Evolutionary conservation across 1,140 invertebrate genomes (phyloP).

Genomic region (Drosophila ambigua): DNA sequence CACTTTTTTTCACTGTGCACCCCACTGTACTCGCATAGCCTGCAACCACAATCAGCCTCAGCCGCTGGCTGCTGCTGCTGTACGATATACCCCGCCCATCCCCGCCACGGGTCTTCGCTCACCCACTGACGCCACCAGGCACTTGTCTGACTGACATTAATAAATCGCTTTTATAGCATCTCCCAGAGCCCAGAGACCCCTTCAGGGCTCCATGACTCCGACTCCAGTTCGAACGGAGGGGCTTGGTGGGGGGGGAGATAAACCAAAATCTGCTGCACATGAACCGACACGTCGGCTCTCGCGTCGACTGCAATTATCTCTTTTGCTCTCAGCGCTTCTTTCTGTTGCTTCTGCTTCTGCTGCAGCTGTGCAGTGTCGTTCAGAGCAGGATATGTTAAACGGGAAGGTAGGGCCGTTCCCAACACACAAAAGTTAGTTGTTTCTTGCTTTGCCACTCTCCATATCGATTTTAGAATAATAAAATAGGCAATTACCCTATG

Average conservation of each 20-base stretch:
- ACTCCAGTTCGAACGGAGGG: constrained; percentile 20
- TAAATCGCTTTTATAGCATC: constrained; percentile 79
- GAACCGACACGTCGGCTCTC: constrained; percentile 29
- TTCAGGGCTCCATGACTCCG: neutral
- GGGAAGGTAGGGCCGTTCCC: too few species aligned
- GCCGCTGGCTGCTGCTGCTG: neutral
- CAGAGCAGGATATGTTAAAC: too few species aligned
- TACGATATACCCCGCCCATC: constrained; percentile 13
- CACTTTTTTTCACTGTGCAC: neutral
- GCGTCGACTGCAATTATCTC: constrained; percentile 39
- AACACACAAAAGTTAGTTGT: neutral
- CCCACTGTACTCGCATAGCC: neutral
- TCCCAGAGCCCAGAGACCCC: constrained; percentile 14
- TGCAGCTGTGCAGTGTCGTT: too few species aligned
- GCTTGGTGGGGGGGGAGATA: constrained; percentile 10
- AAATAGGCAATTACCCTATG: too few species aligned
- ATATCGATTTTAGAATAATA: neutral
- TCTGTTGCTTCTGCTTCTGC: too few species aligned
- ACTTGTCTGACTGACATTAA: constrained; percentile 81
- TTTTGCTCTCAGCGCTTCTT: too few species aligned
- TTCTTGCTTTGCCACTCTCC: constrained; percentile 3
- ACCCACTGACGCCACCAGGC: constrained; percentile 61
- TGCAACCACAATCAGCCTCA: constrained; percentile 17
- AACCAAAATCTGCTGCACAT: constrained; percentile 56
- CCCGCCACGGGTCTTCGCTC: constrained; percentile 12